phyloP scores from a whole-genome alignment of 2,113 vertebrate genomes.

The Amphilophus citrinellus region DNA sequence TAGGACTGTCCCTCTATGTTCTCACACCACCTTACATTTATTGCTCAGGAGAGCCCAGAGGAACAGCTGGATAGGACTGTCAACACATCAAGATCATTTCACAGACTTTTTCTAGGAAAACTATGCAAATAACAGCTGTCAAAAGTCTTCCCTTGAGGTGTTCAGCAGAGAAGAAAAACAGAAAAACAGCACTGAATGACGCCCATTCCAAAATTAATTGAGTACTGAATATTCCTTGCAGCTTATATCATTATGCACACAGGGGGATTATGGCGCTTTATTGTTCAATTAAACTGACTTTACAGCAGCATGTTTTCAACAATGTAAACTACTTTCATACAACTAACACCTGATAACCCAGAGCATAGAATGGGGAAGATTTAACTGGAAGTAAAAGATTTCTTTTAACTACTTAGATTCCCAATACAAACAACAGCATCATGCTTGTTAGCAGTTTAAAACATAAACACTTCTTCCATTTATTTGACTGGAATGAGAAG shows the following conservation, averaged over 20 bases:
- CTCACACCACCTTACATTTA: constrained; percentile 21
- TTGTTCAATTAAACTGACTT: constrained; percentile 48
- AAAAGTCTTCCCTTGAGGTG: constrained; percentile 34
- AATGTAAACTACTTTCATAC: constrained; percentile 15
- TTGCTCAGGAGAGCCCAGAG: constrained; percentile 34
- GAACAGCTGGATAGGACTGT: constrained; percentile 36
- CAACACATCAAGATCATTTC: constrained; percentile 57
- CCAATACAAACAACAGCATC: background rate
- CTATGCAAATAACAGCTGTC: constrained; percentile 63
- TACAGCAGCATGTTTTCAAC: constrained; percentile 31
- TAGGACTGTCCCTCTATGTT: constrained; percentile 17
- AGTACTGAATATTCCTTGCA: constrained; percentile 48
- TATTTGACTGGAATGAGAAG: constrained; percentile 23
- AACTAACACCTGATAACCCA: constrained; percentile 7
- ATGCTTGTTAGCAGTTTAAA: background rate
- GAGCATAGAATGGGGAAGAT: background rate
- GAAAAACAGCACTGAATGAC: constrained; percentile 34
- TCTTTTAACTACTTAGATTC: constrained; percentile 1
- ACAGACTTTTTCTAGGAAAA: constrained; percentile 34
- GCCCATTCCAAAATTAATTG: constrained; percentile 49
- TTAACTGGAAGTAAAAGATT: background rate
- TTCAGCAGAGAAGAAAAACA: constrained; percentile 21
- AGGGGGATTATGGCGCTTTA: constrained; percentile 31
- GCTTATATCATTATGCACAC: constrained; percentile 48
- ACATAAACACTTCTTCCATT: constrained; percentile 1